Base-by-base conservation (phyloP, 1,140 invertebrate species). In the Microvelia longipes region DNA sequence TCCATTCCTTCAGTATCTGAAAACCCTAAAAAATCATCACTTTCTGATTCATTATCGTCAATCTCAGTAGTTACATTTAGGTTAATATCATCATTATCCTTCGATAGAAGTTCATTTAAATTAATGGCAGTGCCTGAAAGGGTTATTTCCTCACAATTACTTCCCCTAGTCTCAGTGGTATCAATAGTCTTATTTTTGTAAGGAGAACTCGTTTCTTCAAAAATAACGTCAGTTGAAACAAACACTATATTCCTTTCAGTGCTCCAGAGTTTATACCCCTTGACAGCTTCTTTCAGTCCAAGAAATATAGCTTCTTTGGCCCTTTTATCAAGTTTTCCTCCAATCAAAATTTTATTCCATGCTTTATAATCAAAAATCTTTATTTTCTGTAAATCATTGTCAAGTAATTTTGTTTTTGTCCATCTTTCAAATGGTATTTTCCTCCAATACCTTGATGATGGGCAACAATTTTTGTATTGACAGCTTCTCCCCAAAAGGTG, bases 401-500 rank as follows among this genome's bases (percentile, higher is more conserved):
- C 5, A 50, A 5, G 5, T 50, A 50, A 50, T 50, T 50, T 50
- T 50, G 19, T 19, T 19, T 50, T 50, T 19, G 19, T 50, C 35
- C 35, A 50, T 50, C 35, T 50, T 50, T 50, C 35, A 50, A 50
- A 50, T 11, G 35, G 35, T 50, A 50, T 50, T 50, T 50, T 19
- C 5, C 35, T 19, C 19, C 35, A 5, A 50, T 11, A 11, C 5
- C 35, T 19, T 50, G 5, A 19, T 50, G 35, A 50, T 50, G 35
- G 35, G 19, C 35, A 50, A 50, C 35, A 50, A 19, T 50, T 50
- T 50, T 50, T 50, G 75, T 80, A 63, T 73, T 72, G 0, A 69
- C 70, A 25, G 73, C 63, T 68, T 75, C 74, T 66, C 67, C 72
- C 74, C 73, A 76, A n/a, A 70, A 71, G 62, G 2, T 26, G 26